Base-by-base conservation (phyloP, 2,113 vertebrate genomes). In the Muntiacus reevesi region DNA sequence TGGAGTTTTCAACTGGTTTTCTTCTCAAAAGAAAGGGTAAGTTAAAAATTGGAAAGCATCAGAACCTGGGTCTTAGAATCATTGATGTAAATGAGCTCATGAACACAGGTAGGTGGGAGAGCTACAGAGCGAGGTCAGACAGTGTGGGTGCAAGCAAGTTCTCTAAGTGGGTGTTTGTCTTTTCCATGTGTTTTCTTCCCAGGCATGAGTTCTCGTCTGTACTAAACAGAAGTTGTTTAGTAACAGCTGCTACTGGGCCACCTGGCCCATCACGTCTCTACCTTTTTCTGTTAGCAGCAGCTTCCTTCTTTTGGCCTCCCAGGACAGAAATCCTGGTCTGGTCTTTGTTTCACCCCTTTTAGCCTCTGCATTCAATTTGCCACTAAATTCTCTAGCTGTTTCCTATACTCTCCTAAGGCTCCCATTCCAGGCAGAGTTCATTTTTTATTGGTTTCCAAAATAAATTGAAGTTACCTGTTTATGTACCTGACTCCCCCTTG, bases 151-250 rank as follows among this genome's bases (percentile, higher is more conserved):
- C 87, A 45, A 71, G 64, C 83, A 85, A 28, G 30, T 55, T 86
- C 83, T 79, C 9, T 43, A 52, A 40, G 88, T 97, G 93, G 91
- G 89, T 52, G 82, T 94, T 36, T n/a, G 89, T 78, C 64, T 94
- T 85, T 74, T 57, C 43, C 95, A 74, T 33, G 74, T 45, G 59
- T 83, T 97, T 96, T 89, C 96, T 84, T 81, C 79, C 55, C 33
- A 57, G n/a, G 28, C 30, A 5, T 15, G 27, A 19, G 33, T 23
- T 93, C 62, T 84, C 23, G 7, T 71, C 25, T 74, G 28, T 88
- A n/a, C 19, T 59, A 33, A 33, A 85, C 81, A 94, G 45, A 64
- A 33, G 30, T 1, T 59, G n/a, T 30, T 64, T 40, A 74, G 43
- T 21, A 54, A 67, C 25, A 55, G 54, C 50, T 27, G 43, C 52